Conservation (phyloP, 2,113 vertebrate species). For the Menura novaehollandiae region DNA sequence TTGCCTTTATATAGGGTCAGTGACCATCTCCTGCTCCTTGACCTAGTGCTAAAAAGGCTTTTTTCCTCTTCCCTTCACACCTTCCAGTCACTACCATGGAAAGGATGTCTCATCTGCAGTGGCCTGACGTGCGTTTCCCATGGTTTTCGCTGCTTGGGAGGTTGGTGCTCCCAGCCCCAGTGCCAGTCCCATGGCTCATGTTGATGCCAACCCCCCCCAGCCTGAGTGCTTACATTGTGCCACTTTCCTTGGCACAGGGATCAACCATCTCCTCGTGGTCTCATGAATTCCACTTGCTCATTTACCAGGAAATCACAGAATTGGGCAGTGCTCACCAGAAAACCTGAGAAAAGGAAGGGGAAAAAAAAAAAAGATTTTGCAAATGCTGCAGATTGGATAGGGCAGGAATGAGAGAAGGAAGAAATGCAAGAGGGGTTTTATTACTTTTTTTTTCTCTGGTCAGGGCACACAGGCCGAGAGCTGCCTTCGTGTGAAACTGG, state of each 20-base stretch:
- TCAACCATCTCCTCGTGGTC: accelerated
- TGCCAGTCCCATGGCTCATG: accelerated
- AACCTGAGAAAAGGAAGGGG: not conserved
- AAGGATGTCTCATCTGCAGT: not conserved
- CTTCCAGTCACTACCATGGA: not conserved
- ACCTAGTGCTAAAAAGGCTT: not conserved
- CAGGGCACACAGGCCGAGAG: not conserved
- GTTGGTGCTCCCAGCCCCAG: not conserved
- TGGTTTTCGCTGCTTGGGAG: not conserved
- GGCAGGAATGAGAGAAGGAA: not conserved
- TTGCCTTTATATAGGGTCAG: not conserved
- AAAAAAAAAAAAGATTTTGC: not conserved
- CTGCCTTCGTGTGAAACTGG: slow-evolving; percentile 1
- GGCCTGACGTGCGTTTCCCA: not conserved
- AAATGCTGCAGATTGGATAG: not conserved
- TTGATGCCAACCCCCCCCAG: not conserved
- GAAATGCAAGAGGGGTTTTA: not conserved
- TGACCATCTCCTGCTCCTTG: not conserved
- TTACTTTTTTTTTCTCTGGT: not conserved
- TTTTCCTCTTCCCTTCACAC: not conserved
- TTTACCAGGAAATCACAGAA: not conserved
- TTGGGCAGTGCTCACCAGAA: accelerated
- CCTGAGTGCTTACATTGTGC: not conserved
- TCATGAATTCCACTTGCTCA: not conserved
- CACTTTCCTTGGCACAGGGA: not conserved